Conservation (phyloP, 1,140 invertebrate genomes). For the Varroa destructor region DNA sequence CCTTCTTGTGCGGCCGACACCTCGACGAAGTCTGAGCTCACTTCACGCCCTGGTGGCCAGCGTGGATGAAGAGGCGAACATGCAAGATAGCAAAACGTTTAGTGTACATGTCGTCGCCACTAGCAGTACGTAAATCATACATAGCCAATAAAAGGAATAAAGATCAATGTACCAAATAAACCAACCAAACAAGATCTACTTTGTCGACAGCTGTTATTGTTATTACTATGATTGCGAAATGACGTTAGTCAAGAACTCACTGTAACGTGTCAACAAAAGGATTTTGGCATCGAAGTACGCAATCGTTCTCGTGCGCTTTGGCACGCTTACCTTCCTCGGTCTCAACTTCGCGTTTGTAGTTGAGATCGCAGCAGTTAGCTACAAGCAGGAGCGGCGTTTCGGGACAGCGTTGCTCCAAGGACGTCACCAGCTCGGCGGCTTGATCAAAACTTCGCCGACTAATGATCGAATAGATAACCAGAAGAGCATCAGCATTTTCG, state of each 20-base stretch:
- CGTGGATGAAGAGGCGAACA: background rate
- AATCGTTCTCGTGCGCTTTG: too few relatives aligned
- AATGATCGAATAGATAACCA: conserved; percentile 8
- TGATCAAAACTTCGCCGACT: conserved; percentile 1
- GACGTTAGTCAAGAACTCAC: too few relatives aligned
- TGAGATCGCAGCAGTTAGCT: conserved; percentile 26
- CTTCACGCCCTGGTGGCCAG: conserved; percentile 10
- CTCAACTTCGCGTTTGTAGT: conserved; percentile 16
- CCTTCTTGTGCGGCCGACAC: conserved; percentile 15
- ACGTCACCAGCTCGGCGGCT: conserved; percentile 1
- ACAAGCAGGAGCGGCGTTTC: conserved; percentile 11
- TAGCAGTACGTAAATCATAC: background rate
- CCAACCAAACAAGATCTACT: too few relatives aligned
- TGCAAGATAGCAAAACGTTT: background rate
- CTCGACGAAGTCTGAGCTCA: conserved; percentile 9
- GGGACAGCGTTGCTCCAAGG: background rate
- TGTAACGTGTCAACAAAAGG: too few relatives aligned
- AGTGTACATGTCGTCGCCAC: background rate
- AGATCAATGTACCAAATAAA: too few relatives aligned
- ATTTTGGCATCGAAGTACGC: too few relatives aligned
- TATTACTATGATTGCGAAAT: too few relatives aligned
- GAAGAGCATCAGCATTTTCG: conserved; percentile 5
- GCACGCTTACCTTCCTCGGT: conserved; percentile 7
- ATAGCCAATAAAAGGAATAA: background rate
- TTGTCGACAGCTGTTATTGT: too few relatives aligned